A percentile compares a stretch with the other conserved stretches of the same genome.
Conservation (phyloP, 2,113 vertebrate species). For the Anser brachyrhynchus region DNA sequence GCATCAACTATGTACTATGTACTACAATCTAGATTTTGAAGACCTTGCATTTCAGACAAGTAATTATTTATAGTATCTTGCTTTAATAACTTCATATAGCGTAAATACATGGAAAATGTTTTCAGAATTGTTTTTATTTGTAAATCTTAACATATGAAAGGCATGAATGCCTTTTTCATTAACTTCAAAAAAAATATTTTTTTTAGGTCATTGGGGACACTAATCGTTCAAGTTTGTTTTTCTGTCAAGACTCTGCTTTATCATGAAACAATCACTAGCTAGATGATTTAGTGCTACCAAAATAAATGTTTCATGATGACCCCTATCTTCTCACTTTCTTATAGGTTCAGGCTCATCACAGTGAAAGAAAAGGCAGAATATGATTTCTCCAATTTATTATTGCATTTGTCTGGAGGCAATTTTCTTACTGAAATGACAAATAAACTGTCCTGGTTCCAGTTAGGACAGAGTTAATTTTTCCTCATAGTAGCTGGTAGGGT, state of each 20-base stretch:
- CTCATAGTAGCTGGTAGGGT: too few species aligned
- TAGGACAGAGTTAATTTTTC: too few species aligned
- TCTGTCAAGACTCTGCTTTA: neutral
- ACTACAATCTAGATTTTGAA: neutral
- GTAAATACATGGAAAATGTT: neutral
- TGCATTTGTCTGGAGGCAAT: slow-evolving; percentile 72
- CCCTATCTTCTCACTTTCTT: slow-evolving; percentile 41
- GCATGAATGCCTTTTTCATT: neutral
- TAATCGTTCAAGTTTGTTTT: neutral
- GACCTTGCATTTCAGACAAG: neutral
- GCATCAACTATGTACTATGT: neutral
- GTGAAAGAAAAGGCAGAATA: slow-evolving; percentile 52
- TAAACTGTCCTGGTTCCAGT: neutral
- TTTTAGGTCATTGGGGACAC: neutral
- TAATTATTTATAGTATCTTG: neutral
- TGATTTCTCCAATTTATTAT: slow-evolving; percentile 65
- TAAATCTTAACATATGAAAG: neutral
- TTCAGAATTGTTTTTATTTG: neutral
- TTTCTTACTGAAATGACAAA: slow-evolving; percentile 76
- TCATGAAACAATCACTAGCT: neutral
- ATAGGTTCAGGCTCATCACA: slow-evolving; percentile 26
- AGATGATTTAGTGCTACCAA: neutral
- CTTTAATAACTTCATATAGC: neutral
- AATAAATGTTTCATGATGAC: slow-evolving; percentile 26
- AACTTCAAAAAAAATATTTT: neutral